Base-by-base conservation (phyloP, 2,797 vertebrate genomes). In the Chaenodraco wilsoni region DNA sequence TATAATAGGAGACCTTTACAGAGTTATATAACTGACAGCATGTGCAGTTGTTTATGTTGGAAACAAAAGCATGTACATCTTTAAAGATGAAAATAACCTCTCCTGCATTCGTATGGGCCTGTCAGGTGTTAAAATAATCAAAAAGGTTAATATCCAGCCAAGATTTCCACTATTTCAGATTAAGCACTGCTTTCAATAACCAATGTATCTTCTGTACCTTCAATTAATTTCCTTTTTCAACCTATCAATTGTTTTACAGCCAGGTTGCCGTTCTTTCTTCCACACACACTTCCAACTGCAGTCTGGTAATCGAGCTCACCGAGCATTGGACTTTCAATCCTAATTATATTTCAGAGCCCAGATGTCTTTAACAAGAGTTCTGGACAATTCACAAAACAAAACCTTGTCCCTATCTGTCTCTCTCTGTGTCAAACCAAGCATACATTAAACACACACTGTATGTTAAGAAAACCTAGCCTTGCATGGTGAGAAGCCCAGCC, bases 401-500 rank as follows among this genome's bases (percentile, higher is more conserved):
- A 15, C 15, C 23, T n/a, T 33, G 12, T 58, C 12, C 13, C 13
- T 43, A 1, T 63, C 17, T 40, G 23, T 52, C 10, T 51, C 9
- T 40, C 9, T 46, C 4, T 54, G 46, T 9, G 15, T 46, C 13
- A 76, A 16, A 67, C 19, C n/a, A 56, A 19, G 76, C 60, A 55
- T 12, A 67, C 51, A 52, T 41, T n/a, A 55, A 84, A 68, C 44
- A 61, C 15, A 52, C 31, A 43, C 44, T 54, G 27, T 19, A 56
- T 62, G 66, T 69, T 60, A 16, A 33, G 23, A 19, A 65, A 71
- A 64, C 59, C 37, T 33, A 17, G 16, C 63, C 0, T 3, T 44
- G 56, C 56, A 51, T 60, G 55, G 50, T 58, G 69, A 62, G 69
- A 51, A 56, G 59, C 27, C 51, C 61, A 52, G 52, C 3, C 65